Base-by-base conservation (phyloP, 2,888 invertebrate species). In the Uropetala carovei region DNA sequence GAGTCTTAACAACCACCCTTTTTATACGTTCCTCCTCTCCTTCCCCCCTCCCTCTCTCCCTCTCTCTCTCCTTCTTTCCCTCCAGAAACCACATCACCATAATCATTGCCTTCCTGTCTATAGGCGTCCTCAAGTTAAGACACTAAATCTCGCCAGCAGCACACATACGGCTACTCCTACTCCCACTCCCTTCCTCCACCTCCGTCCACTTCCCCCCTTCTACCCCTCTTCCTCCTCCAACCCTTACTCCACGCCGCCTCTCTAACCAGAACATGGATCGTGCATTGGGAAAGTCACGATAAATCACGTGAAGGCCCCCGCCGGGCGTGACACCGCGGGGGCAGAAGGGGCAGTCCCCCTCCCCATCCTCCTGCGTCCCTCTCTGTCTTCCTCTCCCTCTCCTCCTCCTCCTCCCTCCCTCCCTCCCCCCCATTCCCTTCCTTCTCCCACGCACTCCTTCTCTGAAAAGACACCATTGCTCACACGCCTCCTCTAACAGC, bases 241-340 rank as follows among this genome's bases (percentile, higher is more conserved):
- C 18, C 64, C 64, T 64, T n/a, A n/a, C 83, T 11, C 56, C 13
- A 4, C 14, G 10, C 68, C 64, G 43, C 18, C 89, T 43, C 89
- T 89, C 64, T 56, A 64, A 89, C 89, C 89, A 30, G 64, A 64
- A 89, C 89, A 89, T 89, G 89, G 89, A 89, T 89, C 64, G 89
- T 68, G 89, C 89, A 89, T 89, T 89, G 43, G 89, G 43, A 43
- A n/a, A 68, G 89, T 64, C 89, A 68, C 58, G 18, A 64, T 89
- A 89, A 89, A 89, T 89, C 89, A 89, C 89, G 68, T 43, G 18
- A 18, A 43, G 64, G 64, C 89, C 89, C 89, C 64, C 58, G 68
- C 64, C 89, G 10, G n/a, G 89, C 64, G 18, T 68, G 30, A 83
- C 22, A 75, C 75, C 75, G 89, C 43, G 43, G 16, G 89, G 89